Evolutionary conservation across 92 coral and sea anemone genomes (phyloP).

Genomic region (Epizoanthus scotinus): DNA sequence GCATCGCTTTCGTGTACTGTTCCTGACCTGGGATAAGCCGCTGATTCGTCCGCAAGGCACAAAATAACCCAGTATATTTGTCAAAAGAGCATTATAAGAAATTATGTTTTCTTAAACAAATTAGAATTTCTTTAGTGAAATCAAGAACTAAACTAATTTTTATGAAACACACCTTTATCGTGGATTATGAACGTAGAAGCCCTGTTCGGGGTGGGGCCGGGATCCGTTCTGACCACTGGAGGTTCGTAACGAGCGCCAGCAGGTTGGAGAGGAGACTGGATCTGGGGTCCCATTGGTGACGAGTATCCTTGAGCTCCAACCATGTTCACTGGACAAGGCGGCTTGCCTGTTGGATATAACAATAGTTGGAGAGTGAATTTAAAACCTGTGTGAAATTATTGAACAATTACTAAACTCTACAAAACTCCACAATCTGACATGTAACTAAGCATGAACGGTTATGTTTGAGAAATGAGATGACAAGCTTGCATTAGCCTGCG

Average conservation of each 20-base stretch:
- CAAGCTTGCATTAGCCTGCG: no score
- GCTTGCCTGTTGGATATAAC: constrained; percentile 10
- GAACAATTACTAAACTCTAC: no score
- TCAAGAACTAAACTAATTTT: neutral
- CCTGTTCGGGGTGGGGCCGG: constrained; percentile 40
- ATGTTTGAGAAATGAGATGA: no score
- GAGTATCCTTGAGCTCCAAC: constrained; percentile 18
- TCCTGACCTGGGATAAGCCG: no score
- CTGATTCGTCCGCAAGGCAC: no score
- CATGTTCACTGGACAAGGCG: constrained; percentile 42
- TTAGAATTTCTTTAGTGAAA: neutral
- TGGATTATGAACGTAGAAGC: constrained; percentile 14
- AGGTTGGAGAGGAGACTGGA: constrained; percentile 14
- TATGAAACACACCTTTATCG: constrained; percentile 6
- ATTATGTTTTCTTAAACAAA: neutral
- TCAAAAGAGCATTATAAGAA: neutral
- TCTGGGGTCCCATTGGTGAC: constrained; percentile 11
- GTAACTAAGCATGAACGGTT: no score
- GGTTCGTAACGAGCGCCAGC: constrained; percentile 19
- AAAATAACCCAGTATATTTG: neutral
- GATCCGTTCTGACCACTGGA: constrained; percentile 36
- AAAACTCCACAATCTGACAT: no score
- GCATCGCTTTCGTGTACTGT: no score
- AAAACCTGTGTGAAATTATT: no score
- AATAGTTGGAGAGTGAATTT: no score